Percentiles rank a stretch among this genome's conserved stretches.
Evolutionary conservation across 2,888 invertebrate species (phyloP).

Genomic region (Apodemia arnacis): DNA sequence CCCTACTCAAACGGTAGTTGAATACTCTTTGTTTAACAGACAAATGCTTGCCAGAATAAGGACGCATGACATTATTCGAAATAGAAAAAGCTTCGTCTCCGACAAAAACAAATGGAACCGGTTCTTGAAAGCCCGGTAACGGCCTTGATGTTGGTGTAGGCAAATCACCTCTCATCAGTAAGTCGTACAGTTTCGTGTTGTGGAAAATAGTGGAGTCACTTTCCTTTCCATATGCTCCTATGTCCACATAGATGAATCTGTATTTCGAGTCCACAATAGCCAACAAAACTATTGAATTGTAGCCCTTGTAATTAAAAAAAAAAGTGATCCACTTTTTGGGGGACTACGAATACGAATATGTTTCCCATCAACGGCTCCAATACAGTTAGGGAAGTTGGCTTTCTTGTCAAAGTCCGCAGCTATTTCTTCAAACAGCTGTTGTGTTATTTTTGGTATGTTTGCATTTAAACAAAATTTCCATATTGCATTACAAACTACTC

Average conservation of each 20-base stretch:
- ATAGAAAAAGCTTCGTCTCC: conserved; percentile 14
- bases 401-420: conserved; percentile 67
- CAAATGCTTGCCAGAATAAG: conserved; percentile 61
- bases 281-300: conserved; percentile 76
- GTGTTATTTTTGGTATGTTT: conserved; percentile 73
- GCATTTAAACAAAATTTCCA: conserved; percentile 64
- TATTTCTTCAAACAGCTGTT: conserved; percentile 73
- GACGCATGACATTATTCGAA: conserved; percentile 24
- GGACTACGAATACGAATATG: conserved; percentile 71
- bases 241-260: conserved; percentile 65
- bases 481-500: conserved; percentile 74
- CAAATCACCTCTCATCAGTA: conserved; percentile 50
- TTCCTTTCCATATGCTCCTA: conserved; percentile 76
- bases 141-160: conserved; percentile 65
- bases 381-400: conserved; percentile 79
- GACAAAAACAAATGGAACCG: conserved; percentile 17
- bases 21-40: conserved; percentile 28
- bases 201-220: conserved; percentile 67
- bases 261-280: conserved; percentile 69
- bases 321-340: conserved; percentile 67
- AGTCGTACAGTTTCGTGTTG: conserved; percentile 56
- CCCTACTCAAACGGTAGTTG: conserved; percentile 26
- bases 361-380: conserved; percentile 78
- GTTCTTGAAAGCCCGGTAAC: conserved; percentile 48
- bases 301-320: conserved; percentile 78